Evolutionary conservation across 2,888 invertebrate species (phyloP).

Genomic region (Lutraria lutraria): DNA sequence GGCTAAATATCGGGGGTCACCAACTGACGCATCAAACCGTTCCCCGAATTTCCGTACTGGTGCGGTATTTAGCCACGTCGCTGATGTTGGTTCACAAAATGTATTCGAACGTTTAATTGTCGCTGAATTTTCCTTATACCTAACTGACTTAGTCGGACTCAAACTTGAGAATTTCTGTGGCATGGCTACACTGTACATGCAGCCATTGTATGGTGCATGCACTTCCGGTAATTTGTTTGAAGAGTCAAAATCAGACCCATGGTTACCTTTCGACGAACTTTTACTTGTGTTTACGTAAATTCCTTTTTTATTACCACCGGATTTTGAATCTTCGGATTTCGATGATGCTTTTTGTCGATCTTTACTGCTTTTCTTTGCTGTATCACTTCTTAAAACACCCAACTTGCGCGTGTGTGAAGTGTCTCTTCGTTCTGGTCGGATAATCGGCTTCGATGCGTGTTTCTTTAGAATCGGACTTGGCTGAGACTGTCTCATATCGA

Average conservation of each 20-base stretch:
- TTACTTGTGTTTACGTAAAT: conserved; percentile 34
- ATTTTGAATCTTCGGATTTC: background rate
- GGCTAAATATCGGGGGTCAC: conserved; percentile 64
- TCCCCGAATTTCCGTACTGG: conserved; percentile 39
- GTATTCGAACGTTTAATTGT: background rate
- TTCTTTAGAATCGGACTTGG: background rate
- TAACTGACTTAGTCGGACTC: conserved; percentile 15
- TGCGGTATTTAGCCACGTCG: conserved; percentile 15
- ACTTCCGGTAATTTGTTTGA: background rate
- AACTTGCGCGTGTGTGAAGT: background rate
- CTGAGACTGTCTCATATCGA: conserved; percentile 7
- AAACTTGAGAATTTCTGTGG: background rate
- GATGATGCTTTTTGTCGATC: background rate
- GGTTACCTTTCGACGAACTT: background rate
- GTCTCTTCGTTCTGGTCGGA: background rate
- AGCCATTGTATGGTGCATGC: conserved; percentile 12
- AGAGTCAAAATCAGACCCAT: background rate
- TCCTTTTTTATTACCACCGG: background rate
- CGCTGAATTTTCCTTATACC: conserved; percentile 9
- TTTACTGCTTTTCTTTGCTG: background rate
- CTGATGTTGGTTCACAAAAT: background rate
- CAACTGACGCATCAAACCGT: conserved; percentile 50
- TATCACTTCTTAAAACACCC: background rate
- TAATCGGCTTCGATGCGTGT: background rate
- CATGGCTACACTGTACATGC: background rate